These are phyloP conservation scores for Harpalus rufipes DNA, from an alignment of 2,888 invertebrate species.

Conservation along the genomic window DNA sequence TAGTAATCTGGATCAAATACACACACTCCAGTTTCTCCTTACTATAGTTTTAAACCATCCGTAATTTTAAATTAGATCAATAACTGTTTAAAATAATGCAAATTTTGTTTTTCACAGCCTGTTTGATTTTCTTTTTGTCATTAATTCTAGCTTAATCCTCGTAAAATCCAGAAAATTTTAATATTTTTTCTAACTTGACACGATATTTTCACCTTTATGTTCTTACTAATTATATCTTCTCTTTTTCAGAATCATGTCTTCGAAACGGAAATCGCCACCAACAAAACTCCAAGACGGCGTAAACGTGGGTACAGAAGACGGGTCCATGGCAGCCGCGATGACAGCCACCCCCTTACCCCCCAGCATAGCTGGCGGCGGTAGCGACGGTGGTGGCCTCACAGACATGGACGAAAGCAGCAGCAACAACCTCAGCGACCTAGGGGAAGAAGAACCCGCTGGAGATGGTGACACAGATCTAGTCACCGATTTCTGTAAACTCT, in stretches of 20 bases:
- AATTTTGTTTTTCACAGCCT: no score
- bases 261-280: constrained; percentile 97
- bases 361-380: constrained; percentile 77
- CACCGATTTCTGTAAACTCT: constrained; percentile 75
- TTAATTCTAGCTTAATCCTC: no score
- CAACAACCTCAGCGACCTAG: constrained; percentile 80
- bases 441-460: constrained; percentile 82
- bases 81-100: no score
- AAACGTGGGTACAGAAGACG: constrained; percentile 78
- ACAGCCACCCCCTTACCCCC: constrained; percentile 71
- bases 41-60: no score
- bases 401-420: constrained; percentile 81
- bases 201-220: not conserved
- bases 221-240: constrained; percentile 68
- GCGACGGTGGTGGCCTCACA: constrained; percentile 80
- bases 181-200: no score
- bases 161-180: no score
- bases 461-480: constrained; percentile 78
- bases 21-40: no score
- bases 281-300: constrained; percentile 91
- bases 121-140: no score
- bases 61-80: no score
- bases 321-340: not conserved
- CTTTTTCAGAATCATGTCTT: constrained; percentile 95
- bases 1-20: no score